Evolutionary conservation across 2,113 vertebrate species (phyloP).

Genomic region (Forbesichthys agassizii): DNA sequence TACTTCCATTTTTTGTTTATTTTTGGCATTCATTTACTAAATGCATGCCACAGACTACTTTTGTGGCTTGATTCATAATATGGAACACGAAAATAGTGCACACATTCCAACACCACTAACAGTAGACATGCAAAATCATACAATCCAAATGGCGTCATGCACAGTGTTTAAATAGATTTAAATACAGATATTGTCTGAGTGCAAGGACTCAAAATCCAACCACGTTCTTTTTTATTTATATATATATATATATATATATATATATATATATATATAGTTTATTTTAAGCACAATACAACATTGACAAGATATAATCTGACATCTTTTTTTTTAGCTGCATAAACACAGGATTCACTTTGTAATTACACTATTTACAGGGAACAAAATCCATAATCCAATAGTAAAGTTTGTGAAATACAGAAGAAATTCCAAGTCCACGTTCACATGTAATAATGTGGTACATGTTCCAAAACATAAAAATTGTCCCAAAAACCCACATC

Average conservation of each 20-base stretch:
- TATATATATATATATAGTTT: conserved; percentile 9
- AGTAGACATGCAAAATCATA: background rate
- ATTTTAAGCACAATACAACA: background rate
- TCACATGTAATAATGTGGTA: conserved; percentile 19
- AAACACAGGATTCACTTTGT: background rate
- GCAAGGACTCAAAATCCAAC: no score
- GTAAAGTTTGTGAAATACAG: conserved; percentile 1
- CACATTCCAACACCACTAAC: no score
- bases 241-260: no score
- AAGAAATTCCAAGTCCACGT: background rate
- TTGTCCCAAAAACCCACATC: conserved; percentile 9
- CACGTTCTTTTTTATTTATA: no score
- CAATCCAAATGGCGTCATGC: background rate
- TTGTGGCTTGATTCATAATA: no score
- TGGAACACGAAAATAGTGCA: no score
- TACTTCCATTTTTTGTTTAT: no score
- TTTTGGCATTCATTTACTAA: no score
- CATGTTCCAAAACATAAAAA: background rate
- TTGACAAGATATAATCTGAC: conserved; percentile 3
- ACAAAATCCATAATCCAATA: no score
- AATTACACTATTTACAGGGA: background rate
- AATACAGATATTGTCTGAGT: background rate
- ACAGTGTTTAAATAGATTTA: background rate
- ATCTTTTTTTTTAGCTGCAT: background rate
- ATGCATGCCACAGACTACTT: no score